These are phyloP conservation scores for Euzetes globulus DNA, from an alignment of 2,888 invertebrate genomes.

Conservation along the genomic window DNA sequence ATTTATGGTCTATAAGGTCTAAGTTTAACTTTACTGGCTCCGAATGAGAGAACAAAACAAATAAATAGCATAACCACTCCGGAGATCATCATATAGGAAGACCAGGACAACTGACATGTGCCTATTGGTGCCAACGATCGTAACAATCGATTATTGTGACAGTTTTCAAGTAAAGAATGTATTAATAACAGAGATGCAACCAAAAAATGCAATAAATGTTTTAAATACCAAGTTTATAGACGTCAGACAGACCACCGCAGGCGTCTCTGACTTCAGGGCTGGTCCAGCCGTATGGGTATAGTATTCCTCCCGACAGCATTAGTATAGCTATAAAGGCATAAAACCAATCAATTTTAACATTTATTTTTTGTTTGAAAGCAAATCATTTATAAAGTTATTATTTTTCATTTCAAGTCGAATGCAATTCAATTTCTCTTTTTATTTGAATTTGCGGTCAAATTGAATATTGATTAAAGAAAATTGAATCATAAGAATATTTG, in stretches of 20 bases:
- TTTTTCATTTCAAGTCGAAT: neutral
- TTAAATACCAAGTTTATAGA: conserved; percentile 53
- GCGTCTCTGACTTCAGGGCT: conserved; percentile 57
- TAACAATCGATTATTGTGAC: conserved; percentile 18
- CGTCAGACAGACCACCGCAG: conserved; percentile 55
- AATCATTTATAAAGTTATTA: neutral
- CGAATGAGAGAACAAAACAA: conserved; percentile 52
- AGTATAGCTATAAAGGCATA: conserved; percentile 53
- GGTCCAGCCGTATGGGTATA: conserved; percentile 60
- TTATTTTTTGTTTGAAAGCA: neutral
- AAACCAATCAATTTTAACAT: neutral
- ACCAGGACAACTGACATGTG: conserved; percentile 56
- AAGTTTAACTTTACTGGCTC: conserved; percentile 55
- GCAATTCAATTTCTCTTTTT: no score
- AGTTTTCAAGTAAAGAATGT: neutral
- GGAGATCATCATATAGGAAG: conserved; percentile 52
- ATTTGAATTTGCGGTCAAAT: no score
- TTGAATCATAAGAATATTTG: no score
- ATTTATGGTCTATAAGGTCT: conserved; percentile 51
- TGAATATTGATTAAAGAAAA: no score
- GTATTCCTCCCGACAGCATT: conserved; percentile 54
- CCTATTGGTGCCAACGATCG: conserved; percentile 42
- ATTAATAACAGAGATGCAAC: neutral
- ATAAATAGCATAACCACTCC: conserved; percentile 43
- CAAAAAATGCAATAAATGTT: neutral